Conservation (phyloP, 92 coral and sea anemone genomes). For the Meandrina meandrites region DNA sequence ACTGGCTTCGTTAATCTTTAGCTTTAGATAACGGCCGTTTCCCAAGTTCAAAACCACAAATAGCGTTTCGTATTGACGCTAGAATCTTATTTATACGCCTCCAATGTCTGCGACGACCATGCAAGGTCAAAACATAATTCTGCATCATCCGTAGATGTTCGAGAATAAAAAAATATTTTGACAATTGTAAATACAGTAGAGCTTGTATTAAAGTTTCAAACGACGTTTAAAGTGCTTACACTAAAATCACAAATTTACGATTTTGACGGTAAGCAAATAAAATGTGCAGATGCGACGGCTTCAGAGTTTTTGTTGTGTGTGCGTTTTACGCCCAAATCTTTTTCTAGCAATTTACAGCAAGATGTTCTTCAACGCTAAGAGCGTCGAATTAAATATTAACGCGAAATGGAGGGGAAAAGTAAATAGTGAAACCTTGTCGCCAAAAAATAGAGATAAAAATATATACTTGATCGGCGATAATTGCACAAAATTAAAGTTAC, state of each 20-base stretch:
- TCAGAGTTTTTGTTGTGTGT: neutral
- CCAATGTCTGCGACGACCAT: neutral
- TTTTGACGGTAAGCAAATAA: neutral
- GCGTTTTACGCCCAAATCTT: constrained; percentile 6
- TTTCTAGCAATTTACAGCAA: neutral
- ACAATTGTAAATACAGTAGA: constrained; percentile 5
- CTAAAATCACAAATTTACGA: neutral
- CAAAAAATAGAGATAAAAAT: neutral
- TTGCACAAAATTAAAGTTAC: neutral
- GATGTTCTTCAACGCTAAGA: neutral
- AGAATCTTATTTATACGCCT: neutral
- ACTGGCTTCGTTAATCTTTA: neutral
- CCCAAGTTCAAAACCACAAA: constrained; percentile 5
- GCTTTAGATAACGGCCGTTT: neutral
- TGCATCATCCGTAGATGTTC: neutral
- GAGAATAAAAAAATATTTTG: neutral
- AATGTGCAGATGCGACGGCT: neutral
- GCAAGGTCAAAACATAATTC: neutral
- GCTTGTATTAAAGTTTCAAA: neutral
- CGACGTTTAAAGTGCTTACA: neutral
- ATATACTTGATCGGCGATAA: neutral
- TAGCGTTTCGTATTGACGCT: neutral
- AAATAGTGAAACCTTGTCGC: neutral
- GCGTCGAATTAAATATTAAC: constrained; percentile 6
- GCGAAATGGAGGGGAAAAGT: neutral